A percentile compares a stretch with the other conserved stretches of the same genome.
These are phyloP conservation scores for Nephrotoma flavescens DNA, from an alignment of 2,888 invertebrate genomes.

Conservation along the genomic window DNA sequence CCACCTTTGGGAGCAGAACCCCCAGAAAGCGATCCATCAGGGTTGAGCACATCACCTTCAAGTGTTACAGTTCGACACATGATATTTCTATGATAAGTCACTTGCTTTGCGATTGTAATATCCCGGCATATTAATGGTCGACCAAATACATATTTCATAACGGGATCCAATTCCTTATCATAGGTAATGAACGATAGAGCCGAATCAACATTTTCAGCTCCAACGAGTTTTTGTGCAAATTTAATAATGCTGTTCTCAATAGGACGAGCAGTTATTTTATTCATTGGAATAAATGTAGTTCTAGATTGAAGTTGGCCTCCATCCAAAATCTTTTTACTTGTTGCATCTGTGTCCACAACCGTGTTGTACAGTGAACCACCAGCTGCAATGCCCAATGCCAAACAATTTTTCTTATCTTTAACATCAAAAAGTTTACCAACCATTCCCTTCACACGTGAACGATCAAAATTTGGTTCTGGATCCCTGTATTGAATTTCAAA, in stretches of 20 bases:
- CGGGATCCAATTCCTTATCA: conserved; percentile 45
- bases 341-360: conserved; percentile 73
- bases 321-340: conserved; percentile 72
- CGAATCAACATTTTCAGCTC: conserved; percentile 63
- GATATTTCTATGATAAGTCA: conserved; percentile 61
- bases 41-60: conserved; percentile 86
- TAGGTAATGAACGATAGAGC: conserved; percentile 68
- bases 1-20: conserved; percentile 52
- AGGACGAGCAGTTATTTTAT: conserved; percentile 56
- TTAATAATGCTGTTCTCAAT: conserved; percentile 45
- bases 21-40: conserved; percentile 79
- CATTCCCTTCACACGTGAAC: conserved; percentile 53
- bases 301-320: conserved; percentile 64
- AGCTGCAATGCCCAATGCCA: conserved; percentile 74
- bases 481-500: conserved; percentile 55
- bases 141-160: conserved; percentile 85
- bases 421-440: conserved; percentile 67
- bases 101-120: conserved; percentile 60
- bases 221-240: conserved; percentile 58
- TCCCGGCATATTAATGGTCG: conserved; percentile 68
- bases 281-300: conserved; percentile 81
- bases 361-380: conserved; percentile 79
- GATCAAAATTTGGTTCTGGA: conserved; percentile 61
- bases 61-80: conserved; percentile 64
- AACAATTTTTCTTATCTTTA: conserved; percentile 49